Percentiles rank a stretch among this genome's conserved stretches.
phyloP scores from a whole-genome alignment of 64 coral and sea anemone genomes.

The Trachythela sp. region DNA sequence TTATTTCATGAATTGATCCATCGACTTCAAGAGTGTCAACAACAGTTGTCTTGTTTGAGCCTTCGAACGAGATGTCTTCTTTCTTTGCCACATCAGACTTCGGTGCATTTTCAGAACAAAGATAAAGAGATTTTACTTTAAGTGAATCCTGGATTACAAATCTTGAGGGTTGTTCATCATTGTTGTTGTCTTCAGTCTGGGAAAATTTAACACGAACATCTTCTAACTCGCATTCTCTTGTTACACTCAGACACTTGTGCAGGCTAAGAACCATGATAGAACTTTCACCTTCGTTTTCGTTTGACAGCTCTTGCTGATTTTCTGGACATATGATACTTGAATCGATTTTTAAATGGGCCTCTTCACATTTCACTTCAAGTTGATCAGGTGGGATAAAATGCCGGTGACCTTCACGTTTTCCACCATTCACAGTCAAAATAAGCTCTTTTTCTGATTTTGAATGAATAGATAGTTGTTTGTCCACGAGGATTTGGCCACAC shows the following conservation, averaged over 20 bases:
- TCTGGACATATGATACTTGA: slow-evolving; percentile 32
- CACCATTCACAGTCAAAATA: slow-evolving; percentile 35
- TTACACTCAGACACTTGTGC: not conserved
- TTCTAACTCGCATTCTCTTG: slow-evolving; percentile 37
- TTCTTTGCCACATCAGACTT: not conserved
- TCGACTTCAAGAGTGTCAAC: slow-evolving; percentile 21
- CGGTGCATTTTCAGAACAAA: not conserved
- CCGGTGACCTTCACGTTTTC: slow-evolving; percentile 18
- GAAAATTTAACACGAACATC: slow-evolving; percentile 25
- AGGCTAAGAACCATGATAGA: slow-evolving; percentile 4
- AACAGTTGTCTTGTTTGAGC: slow-evolving; percentile 2
- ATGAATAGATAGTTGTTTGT: slow-evolving; percentile 26
- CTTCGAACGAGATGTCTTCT: slow-evolving; percentile 28
- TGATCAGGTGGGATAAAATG: slow-evolving; percentile 37
- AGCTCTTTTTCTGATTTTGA: slow-evolving; percentile 35
- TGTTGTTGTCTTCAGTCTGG: slow-evolving; percentile 5
- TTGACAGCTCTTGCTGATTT: too few relatives aligned
- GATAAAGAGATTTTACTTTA: slow-evolving; percentile 33
- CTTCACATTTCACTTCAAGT: slow-evolving; percentile 34
- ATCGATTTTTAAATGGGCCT: slow-evolving; percentile 35
- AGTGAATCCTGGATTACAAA: slow-evolving; percentile 26
- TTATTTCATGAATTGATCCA: slow-evolving; percentile 40
- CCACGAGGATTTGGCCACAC: slow-evolving; percentile 33
- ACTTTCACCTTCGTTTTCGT: slow-evolving; percentile 17
- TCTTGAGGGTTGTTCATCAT: not conserved